Evolutionary conservation across 2,113 vertebrate species (phyloP), one percentile per base, ranked within the genome.

Genomic region (Hippoglossus stenolepis): DNA sequence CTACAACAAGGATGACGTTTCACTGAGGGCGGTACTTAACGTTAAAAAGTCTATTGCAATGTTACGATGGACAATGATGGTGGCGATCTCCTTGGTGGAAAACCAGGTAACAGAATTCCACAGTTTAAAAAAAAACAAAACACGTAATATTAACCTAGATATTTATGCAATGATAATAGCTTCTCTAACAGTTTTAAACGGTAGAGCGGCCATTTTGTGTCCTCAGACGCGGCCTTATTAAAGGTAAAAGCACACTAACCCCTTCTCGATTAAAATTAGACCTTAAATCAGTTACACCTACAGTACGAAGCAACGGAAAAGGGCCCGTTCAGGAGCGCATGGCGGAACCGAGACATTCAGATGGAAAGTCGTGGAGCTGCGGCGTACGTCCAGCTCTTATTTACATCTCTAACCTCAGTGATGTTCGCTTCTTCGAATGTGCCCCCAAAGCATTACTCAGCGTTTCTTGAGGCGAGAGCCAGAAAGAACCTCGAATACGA

Each of bases 181-280:
- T 77, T 84, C 72, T 87, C 80, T 86, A 90, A 93, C 90, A 93
- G 91, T 93, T 90, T 91, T 78, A 73, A 87, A 91, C 90, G 86
- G 90, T 91, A 90, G 59, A 77, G 75, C 20, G 85, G 90, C 92
- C 90, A 58, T 66, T 47, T 56, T 23, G 79, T 82, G 79, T 82
- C 86, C 31, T 67, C 72, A 73, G 86, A 89, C 82, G 13, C n/a
- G 85, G 87, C 89, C 87, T 81, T 75, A 79, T 92, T 93, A 91
- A 92, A 93, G 91, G 90, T 92, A 89, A 88, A 91, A 90, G 87
- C 77, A 93, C 84, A 75, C 83, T 85, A 86, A 85, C 82, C 67
- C 79, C 81, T 40, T 15, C 81, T 80, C 71, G 59, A 58, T 84
- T 90, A 72, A 87, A 77, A 83, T 77, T 79, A 79, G 83, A 83